A percentile compares a stretch with the other conserved stretches of the same genome.
Conservation (phyloP, 2,888 invertebrate genomes). For the Cancer borealis region DNA sequence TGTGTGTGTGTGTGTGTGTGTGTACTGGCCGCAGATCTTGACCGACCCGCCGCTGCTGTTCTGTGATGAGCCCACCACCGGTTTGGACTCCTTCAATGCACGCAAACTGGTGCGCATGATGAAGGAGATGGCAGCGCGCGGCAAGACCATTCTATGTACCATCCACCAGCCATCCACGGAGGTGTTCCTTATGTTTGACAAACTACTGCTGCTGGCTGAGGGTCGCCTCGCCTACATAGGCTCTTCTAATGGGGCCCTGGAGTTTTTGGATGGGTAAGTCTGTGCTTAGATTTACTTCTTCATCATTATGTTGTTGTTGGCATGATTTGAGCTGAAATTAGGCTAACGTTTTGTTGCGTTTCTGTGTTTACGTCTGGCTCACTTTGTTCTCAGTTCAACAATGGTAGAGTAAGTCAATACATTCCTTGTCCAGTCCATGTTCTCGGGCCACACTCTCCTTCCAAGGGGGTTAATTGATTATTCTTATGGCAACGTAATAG, state of each 20-base stretch:
- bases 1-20: too few relatives aligned
- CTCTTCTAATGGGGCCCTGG: conserved; percentile 79
- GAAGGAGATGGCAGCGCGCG: conserved; percentile 81
- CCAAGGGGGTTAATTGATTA: too few relatives aligned
- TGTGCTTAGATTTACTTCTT: neutral
- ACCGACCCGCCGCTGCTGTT: conserved; percentile 82
- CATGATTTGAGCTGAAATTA: too few relatives aligned
- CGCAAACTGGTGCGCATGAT: conserved; percentile 80
- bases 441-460: too few relatives aligned
- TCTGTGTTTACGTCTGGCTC: too few relatives aligned
- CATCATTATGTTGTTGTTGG: too few relatives aligned
- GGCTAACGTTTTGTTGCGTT: too few relatives aligned
- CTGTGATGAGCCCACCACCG: conserved; percentile 82
- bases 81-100: conserved; percentile 81
- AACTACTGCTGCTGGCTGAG: conserved; percentile 82
- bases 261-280: conserved; percentile 80
- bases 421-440: too few relatives aligned
- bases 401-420: too few relatives aligned
- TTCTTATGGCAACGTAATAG: too few relatives aligned
- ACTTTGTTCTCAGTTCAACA: too few relatives aligned
- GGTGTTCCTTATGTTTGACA: conserved; percentile 89
- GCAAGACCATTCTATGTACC: conserved; percentile 94
- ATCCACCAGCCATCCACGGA: conserved; percentile 98
- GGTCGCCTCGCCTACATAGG: conserved; percentile 83
- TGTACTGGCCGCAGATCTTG: conserved; percentile 79